Percentiles rank a stretch among this genome's conserved stretches.
Conservation (phyloP, 2,888 invertebrate genomes). For the Euproctis similis region DNA sequence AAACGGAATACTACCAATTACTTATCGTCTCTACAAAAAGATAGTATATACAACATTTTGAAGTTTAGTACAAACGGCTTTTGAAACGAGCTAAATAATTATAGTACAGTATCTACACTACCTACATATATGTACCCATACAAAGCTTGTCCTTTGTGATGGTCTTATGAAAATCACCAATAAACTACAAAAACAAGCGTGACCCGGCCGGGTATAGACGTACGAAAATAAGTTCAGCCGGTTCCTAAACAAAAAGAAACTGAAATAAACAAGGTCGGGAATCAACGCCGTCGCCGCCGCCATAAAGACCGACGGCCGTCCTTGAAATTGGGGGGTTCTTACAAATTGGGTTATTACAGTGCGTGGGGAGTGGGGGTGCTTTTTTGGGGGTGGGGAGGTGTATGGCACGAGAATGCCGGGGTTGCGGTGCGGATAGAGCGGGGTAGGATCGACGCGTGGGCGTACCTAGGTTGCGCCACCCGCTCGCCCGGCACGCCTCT, state of each 20-base stretch:
- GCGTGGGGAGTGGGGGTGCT: slow-evolving; percentile 62
- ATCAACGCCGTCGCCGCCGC: slow-evolving; percentile 74
- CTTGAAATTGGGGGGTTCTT: slow-evolving; percentile 75
- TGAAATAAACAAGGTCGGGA: slow-evolving; percentile 76
- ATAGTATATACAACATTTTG: slow-evolving; percentile 29
- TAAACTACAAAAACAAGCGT: slow-evolving; percentile 48
- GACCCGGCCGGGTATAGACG: slow-evolving; percentile 52
- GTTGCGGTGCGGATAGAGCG: slow-evolving; percentile 45
- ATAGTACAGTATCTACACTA: slow-evolving; percentile 35
- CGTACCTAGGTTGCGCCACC: slow-evolving; percentile 68
- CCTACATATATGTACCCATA: slow-evolving; percentile 25
- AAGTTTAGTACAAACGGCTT: slow-evolving; percentile 18
- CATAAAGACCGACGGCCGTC: slow-evolving; percentile 76
- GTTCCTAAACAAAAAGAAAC: slow-evolving; percentile 75
- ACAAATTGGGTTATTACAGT: slow-evolving; percentile 77
- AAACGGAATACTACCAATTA: slow-evolving; percentile 54
- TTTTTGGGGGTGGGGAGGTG: slow-evolving; percentile 49
- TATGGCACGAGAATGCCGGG: slow-evolving; percentile 32
- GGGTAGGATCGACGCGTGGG: slow-evolving; percentile 39
- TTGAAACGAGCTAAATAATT: slow-evolving; percentile 43
- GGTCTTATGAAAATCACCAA: slow-evolving; percentile 37
- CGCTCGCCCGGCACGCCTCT: slow-evolving; percentile 66
- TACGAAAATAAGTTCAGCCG: slow-evolving; percentile 69
- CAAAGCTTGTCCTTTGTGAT: slow-evolving; percentile 35
- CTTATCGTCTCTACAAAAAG: slow-evolving; percentile 43